These are phyloP conservation scores for Thinocorus orbignyianus DNA, from an alignment of 2,113 vertebrate species.

Conservation along the genomic window DNA sequence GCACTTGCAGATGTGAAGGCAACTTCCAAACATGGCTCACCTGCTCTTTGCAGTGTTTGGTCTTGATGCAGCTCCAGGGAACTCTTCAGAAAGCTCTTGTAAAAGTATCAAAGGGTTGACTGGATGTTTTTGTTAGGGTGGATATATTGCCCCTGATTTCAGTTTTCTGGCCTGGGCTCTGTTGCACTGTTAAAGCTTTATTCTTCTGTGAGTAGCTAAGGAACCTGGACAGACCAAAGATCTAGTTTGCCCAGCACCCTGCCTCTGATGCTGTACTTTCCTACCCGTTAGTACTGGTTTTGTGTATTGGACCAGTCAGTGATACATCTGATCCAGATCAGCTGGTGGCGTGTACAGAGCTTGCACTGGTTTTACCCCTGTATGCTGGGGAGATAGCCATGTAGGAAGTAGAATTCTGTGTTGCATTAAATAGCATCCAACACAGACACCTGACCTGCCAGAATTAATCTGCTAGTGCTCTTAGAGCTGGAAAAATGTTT, in stretches of 20 bases:
- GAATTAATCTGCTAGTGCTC: not conserved
- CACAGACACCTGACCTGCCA: not conserved
- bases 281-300: accelerated
- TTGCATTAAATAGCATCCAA: not conserved
- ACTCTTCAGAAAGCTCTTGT: not conserved
- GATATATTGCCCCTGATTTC: not conserved
- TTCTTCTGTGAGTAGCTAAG: not conserved
- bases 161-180: not conserved
- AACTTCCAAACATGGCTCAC: not conserved
- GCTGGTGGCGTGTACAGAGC: not conserved
- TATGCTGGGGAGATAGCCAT: not conserved
- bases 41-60: not conserved
- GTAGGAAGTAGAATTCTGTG: not conserved
- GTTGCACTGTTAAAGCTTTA: not conserved
- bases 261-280: not conserved
- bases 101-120: not conserved
- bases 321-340: not conserved
- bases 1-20: constrained; percentile 7
- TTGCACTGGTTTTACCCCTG: not conserved
- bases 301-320: not conserved
- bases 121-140: not conserved
- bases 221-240: not conserved
- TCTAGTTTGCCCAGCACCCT: not conserved
- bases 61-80: constrained; percentile 5
- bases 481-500: not conserved